Evolutionary conservation across 2,888 invertebrate species (phyloP).

Genomic region (Strigamia maritima): DNA sequence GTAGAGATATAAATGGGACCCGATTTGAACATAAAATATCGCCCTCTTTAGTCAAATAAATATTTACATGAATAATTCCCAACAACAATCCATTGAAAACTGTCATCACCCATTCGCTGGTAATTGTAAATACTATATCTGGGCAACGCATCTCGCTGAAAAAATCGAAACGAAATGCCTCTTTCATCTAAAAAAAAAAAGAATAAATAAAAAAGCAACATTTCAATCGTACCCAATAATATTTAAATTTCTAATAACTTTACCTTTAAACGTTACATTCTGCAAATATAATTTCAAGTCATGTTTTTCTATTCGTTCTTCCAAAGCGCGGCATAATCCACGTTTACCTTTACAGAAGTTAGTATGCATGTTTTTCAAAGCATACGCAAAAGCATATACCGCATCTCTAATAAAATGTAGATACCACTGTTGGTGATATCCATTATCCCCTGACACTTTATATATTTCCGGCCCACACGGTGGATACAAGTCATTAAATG

Average conservation of each 20-base stretch:
- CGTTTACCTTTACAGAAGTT: conserved; percentile 50
- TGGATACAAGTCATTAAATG: conserved; percentile 41
- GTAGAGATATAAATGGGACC: no score
- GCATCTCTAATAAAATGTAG: conserved; percentile 59
- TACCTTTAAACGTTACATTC: conserved; percentile 58
- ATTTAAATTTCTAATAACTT: no score
- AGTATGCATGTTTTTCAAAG: conserved; percentile 55
- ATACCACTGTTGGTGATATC: conserved; percentile 54
- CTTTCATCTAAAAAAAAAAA: conserved; percentile 54
- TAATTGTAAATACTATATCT: conserved; percentile 59
- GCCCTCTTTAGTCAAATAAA: no score
- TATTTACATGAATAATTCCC: conserved; percentile 55
- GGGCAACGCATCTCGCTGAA: conserved; percentile 57
- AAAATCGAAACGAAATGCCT: conserved; percentile 55
- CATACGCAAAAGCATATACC: conserved; percentile 58
- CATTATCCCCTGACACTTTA: conserved; percentile 41
- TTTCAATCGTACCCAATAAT: no score
- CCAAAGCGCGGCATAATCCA: conserved; percentile 54
- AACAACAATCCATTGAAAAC: conserved; percentile 55
- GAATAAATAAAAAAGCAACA: neutral
- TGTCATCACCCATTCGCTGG: conserved; percentile 49
- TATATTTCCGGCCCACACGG: conserved; percentile 38
- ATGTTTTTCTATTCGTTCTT: conserved; percentile 52
- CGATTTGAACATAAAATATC: no score
- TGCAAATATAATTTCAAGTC: conserved; percentile 53